phyloP scores from a whole-genome alignment of 2,113 vertebrate genomes.

The Oostethus manadensis region DNA sequence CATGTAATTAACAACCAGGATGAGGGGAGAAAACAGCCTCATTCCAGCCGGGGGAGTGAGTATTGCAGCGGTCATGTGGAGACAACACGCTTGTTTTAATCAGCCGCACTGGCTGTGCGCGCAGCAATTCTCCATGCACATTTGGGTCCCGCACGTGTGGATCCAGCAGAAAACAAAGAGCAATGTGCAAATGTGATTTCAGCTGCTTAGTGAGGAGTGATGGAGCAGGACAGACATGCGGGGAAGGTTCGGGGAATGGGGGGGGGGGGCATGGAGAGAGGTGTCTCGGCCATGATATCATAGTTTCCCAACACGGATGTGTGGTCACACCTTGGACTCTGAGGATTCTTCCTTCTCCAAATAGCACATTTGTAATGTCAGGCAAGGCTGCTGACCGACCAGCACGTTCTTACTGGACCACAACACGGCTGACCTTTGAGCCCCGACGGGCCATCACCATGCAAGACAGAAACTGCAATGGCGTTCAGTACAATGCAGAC shows the following conservation, averaged over 20 bases:
- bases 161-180: slow-evolving; percentile 52
- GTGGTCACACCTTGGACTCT: slow-evolving; percentile 65
- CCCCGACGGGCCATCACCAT: slow-evolving; percentile 36
- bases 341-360: slow-evolving; percentile 56
- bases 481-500: slow-evolving; percentile 3
- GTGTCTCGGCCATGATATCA: slow-evolving; percentile 45
- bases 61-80: not conserved
- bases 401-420: slow-evolving; percentile 52
- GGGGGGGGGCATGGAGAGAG: not conserved
- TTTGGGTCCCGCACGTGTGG: slow-evolving; percentile 45
- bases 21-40: slow-evolving; percentile 39
- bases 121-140: slow-evolving; percentile 50
- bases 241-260: slow-evolving; percentile 1
- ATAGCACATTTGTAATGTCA: slow-evolving; percentile 66
- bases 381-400: slow-evolving; percentile 48
- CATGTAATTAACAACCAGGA: slow-evolving; percentile 64
- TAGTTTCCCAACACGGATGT: slow-evolving; percentile 51
- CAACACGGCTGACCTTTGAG: slow-evolving; percentile 67
- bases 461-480: slow-evolving; percentile 6
- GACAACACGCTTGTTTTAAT: slow-evolving; percentile 49
- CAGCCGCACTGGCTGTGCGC: slow-evolving; percentile 48
- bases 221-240: slow-evolving; percentile 29
- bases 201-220: slow-evolving; percentile 41
- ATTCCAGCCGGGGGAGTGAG: slow-evolving; percentile 31
- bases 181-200: slow-evolving; percentile 47